Conservation (phyloP, 2,113 vertebrate genomes). For the Entelurus aequoreus region DNA sequence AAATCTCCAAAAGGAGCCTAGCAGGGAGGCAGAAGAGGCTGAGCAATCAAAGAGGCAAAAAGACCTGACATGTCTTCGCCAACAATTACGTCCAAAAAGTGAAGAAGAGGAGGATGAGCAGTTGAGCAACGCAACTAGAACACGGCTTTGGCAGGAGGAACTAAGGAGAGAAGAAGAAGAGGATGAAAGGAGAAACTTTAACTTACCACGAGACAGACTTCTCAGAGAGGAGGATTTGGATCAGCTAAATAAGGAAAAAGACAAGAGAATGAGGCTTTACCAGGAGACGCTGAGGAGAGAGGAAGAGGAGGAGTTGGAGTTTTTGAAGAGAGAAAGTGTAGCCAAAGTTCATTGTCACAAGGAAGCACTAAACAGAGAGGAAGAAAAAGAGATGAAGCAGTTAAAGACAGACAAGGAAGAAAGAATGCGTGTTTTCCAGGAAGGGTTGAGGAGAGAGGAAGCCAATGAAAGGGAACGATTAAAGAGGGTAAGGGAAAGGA, state of each 20-base stretch:
- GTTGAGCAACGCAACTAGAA: no score
- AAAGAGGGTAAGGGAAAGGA: background rate
- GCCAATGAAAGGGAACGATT: background rate
- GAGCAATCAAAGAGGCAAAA: background rate
- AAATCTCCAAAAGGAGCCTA: background rate
- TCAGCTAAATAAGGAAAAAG: background rate
- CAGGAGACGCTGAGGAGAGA: background rate
- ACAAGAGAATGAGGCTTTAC: background rate
- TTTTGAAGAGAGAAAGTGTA: no score
- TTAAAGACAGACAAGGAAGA: background rate
- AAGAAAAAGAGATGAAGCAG: no score
- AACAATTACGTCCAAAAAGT: background rate
- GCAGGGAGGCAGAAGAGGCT: background rate
- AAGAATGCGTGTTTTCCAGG: background rate
- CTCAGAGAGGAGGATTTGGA: background rate
- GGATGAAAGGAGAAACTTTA: background rate
- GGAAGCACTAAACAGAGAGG: no score
- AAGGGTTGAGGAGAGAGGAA: background rate
- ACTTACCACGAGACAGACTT: background rate
- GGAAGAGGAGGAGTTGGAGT: background rate
- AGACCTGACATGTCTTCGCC: background rate
- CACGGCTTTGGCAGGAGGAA: background rate
- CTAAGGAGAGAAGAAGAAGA: background rate
- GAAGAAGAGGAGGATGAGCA: background rate
- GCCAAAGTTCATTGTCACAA: no score